Evolutionary conservation across 2,888 invertebrate species (phyloP).

Genomic region (Archips crataeganus): DNA sequence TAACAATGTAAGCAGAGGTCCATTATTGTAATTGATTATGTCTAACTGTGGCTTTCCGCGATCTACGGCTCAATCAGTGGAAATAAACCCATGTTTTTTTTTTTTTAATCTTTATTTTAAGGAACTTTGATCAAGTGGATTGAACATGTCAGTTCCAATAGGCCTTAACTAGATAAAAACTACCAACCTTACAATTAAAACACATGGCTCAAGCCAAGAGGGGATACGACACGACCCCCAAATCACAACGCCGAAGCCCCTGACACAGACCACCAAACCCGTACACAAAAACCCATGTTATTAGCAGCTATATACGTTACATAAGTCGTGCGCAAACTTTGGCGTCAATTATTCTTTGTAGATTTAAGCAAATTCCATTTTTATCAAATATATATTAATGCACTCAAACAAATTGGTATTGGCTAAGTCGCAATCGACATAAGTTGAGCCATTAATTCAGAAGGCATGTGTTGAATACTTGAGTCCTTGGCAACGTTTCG

Average conservation of each 20-base stretch:
- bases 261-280: not conserved
- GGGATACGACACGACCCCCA: no score
- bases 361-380: conserved; percentile 3
- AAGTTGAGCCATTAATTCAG: conserved; percentile 27
- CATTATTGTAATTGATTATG: not conserved
- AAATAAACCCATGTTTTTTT: no score
- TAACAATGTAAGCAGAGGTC: not conserved
- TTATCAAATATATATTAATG: not conserved
- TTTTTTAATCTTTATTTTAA: no score
- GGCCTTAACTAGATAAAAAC: no score
- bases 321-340: conserved; percentile 1
- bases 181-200: no score
- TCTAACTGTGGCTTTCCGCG: not conserved
- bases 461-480: conserved; percentile 23
- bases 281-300: not conserved
- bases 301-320: not conserved
- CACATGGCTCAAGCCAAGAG: no score
- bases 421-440: conserved; percentile 22
- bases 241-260: no score
- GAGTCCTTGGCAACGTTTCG: conserved; percentile 1
- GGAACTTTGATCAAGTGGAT: no score
- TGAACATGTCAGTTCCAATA: no score
- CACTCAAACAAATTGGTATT: conserved; percentile 7
- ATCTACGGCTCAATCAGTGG: no score
- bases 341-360: conserved; percentile 7